Evolutionary conservation across 2,888 invertebrate species (phyloP).

Genomic region (Cantharis rufa): DNA sequence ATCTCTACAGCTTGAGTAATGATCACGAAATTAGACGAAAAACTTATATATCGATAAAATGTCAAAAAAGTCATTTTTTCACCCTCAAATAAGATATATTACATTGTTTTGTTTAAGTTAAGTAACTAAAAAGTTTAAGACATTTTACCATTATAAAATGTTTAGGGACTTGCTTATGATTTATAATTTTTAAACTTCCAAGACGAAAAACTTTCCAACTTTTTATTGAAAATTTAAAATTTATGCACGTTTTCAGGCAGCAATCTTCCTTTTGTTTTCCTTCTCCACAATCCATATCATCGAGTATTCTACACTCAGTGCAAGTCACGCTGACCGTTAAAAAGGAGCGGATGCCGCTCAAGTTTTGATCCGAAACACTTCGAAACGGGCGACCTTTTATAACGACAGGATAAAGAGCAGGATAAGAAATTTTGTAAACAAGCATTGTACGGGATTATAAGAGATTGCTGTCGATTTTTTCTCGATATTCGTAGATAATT

Average conservation of each 20-base stretch:
- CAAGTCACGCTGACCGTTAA: background rate
- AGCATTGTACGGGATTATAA: too few relatives aligned
- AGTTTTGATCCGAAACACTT: background rate
- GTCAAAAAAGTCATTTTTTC: constrained; percentile 11
- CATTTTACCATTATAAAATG: background rate
- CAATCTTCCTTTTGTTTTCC: background rate
- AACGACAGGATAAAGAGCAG: too few relatives aligned
- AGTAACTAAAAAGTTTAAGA: background rate
- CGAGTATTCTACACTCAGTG: background rate
- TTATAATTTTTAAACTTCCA: background rate
- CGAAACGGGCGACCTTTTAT: too few relatives aligned
- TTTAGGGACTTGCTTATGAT: background rate
- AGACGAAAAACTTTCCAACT: background rate
- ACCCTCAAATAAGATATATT: constrained; percentile 1
- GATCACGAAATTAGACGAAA: constrained; percentile 31
- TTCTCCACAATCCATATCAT: background rate
- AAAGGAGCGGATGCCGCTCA: background rate
- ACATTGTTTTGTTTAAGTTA: background rate
- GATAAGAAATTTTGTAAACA: too few relatives aligned
- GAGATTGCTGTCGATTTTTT: too few relatives aligned
- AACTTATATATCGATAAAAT: constrained; percentile 26
- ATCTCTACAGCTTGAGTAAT: constrained; percentile 32
- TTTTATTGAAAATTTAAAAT: background rate
- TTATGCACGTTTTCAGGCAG: background rate
- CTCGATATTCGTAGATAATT: too few relatives aligned